Base-by-base conservation (phyloP, 1,140 invertebrate species). In the Cherax destructor region DNA sequence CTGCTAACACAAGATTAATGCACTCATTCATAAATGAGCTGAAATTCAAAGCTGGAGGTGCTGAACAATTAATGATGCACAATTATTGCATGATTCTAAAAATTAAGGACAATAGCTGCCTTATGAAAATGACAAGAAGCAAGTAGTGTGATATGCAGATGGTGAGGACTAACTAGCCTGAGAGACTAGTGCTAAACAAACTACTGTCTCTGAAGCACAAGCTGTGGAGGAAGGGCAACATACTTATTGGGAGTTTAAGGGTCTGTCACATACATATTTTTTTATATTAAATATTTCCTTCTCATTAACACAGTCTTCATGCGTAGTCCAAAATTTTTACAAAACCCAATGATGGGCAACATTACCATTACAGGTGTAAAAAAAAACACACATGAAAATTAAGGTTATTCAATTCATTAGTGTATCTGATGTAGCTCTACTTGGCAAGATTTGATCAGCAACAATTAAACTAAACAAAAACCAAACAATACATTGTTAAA, bases 1-100 rank as follows among this genome's bases (percentile, higher is more conserved):
- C 5, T 65, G 13, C 61, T 65, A 13, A 13, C 11, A 65, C 13
- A 21, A 65, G 13, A 21, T 65, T 13, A 65, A 65, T 18, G 18
- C 13, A 65, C 5, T 65, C 1, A 65, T 5, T 10, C 3, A 52
- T 13, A 52, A 24, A 59, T 21, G 52, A 56, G 80, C 2, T 59
- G 9, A 59, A 59, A 80, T 49, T 80, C 78, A 61, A 59, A 83
- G 52, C 52, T n/a, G 80, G 52, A 61, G 52, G 52, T 83, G 80
- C 80, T 9, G 69, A 74, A 74, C n/a, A 74, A 74, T 21, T 21
- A 65, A 18, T 3, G 61, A 11, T 13, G 16, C 13, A 65, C 56
- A 59, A 59, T 16, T 3, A 59, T 0, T 69, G 65, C 7, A 5
- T 74, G 41, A 74, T 30, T 30, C n/a, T 21, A 5, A 74, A 7